Evolutionary conservation across 2,797 vertebrate species (phyloP).

Genomic region (Lutjanus campechanus): DNA sequence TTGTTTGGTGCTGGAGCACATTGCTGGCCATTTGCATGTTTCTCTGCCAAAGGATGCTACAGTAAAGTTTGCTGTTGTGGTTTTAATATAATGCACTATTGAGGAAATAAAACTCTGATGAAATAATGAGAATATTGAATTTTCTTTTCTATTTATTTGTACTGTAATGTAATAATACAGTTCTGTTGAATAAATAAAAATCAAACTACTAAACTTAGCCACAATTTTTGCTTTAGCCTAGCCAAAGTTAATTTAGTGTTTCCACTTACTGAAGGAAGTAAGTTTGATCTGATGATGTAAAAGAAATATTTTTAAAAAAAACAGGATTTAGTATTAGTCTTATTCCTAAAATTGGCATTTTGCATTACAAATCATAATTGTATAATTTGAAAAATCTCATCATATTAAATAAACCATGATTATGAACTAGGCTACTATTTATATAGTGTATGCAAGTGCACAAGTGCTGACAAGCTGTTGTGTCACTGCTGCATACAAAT

Average conservation of each 20-base stretch:
- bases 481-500: too few species aligned
- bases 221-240: not conserved
- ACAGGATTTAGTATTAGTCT: not conserved
- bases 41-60: slow-evolving; percentile 20
- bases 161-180: not conserved
- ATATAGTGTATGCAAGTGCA: not conserved
- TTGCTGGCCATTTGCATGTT: slow-evolving; percentile 36
- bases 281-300: not conserved
- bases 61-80: slow-evolving; percentile 10
- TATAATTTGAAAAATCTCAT: not conserved
- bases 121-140: not conserved
- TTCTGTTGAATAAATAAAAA: not conserved
- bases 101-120: slow-evolving; percentile 53
- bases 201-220: not conserved
- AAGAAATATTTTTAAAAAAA: not conserved
- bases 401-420: not conserved
- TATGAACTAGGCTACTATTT: not conserved
- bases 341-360: not conserved
- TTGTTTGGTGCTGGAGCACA: not conserved
- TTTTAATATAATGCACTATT: slow-evolving; percentile 14
- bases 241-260: not conserved
- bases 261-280: not conserved
- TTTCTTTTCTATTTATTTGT: not conserved
- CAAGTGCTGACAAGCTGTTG: not conserved
- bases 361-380: not conserved